Evolutionary conservation across 2,797 vertebrate species (phyloP).

Genomic region (Hipposideros larvatus): DNA sequence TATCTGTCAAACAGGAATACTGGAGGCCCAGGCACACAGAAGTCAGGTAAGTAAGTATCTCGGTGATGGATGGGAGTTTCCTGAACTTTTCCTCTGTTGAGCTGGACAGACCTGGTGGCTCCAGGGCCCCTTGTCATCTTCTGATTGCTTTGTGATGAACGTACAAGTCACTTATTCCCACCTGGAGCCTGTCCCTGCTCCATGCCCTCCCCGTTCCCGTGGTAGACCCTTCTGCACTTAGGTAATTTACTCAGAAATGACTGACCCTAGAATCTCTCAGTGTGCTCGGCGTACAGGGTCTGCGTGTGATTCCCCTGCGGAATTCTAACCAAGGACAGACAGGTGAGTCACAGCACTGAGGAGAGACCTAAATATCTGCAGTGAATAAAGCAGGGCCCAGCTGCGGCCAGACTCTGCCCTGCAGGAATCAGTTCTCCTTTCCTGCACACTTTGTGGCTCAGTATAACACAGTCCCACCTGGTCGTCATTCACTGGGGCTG

Average conservation of each 20-base stretch:
- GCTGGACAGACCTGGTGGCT: neutral
- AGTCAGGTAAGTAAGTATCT: neutral
- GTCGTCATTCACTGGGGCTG: neutral
- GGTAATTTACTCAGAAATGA: conserved; percentile 59
- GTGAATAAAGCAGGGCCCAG: neutral
- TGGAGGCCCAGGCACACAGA: neutral
- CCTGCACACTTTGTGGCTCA: neutral
- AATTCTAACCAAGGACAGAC: neutral
- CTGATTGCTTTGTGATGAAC: conserved; percentile 67
- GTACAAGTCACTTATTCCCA: neutral
- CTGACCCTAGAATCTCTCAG: conserved; percentile 3
- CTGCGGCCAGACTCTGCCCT: neutral
- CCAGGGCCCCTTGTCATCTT: neutral
- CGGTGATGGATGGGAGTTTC: neutral
- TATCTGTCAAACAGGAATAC: neutral
- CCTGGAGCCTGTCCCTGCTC: neutral
- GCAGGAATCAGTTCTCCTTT: neutral
- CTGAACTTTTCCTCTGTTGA: neutral
- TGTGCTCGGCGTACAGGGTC: neutral
- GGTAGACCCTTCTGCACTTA: neutral
- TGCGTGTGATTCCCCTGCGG: neutral
- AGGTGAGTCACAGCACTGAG: neutral
- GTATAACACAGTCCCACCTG: neutral
- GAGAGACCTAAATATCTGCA: neutral
- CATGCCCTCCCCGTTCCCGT: neutral